Base-by-base conservation (phyloP, 1,140 invertebrate species). In the Nasonia longicornis region DNA sequence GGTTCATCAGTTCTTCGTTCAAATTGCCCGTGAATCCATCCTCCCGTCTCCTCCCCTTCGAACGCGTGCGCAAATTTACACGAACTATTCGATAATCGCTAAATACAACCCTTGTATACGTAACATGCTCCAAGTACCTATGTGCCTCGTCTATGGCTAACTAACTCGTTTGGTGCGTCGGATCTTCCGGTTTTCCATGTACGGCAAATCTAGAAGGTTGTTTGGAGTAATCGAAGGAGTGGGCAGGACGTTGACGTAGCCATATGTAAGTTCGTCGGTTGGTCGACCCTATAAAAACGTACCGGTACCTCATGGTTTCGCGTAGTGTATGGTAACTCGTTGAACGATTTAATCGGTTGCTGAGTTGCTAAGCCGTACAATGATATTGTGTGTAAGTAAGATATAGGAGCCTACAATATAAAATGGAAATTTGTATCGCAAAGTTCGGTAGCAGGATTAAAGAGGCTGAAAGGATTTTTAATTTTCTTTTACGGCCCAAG, bases 351-450 rank as follows among this genome's bases (percentile, higher is more conserved):
- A 38, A 74, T 67, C 70, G 52, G 31, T 48, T 12, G 31, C 42
- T 38, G 38, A 31, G 14, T 38, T 52, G 6, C 11, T 22, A 14
- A 72, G 64, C 63, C 16, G 6, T 58, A 78, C 52, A 67, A 82
- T 82, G 80, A 14, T 78, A 78, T 73, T 78, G 7, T 58, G 69
- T 58, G 75, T 78, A 82, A 82, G 76, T 82, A 45, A 67, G 42
- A 71, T 71, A 20, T 11, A 2, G 66, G 29, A 3, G 26, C 29
- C 26, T 2, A 29, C 26, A 31, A n/a, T 4, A 16, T 52, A 16
- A 10, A 26, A 22, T 66, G 8, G 22, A 66, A 66, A 66, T 66
- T 26, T 66, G 26, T 14, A 66, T 10, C 8, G 8, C 22, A 26
- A 22, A 26, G n/a, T 66, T 66, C 26, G 22, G 10, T 35, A 35